A percentile compares a stretch with the other conserved stretches of the same genome.
Evolutionary conservation across 1,140 invertebrate genomes (phyloP).

Genomic region (Rhagoletis pomonella): DNA sequence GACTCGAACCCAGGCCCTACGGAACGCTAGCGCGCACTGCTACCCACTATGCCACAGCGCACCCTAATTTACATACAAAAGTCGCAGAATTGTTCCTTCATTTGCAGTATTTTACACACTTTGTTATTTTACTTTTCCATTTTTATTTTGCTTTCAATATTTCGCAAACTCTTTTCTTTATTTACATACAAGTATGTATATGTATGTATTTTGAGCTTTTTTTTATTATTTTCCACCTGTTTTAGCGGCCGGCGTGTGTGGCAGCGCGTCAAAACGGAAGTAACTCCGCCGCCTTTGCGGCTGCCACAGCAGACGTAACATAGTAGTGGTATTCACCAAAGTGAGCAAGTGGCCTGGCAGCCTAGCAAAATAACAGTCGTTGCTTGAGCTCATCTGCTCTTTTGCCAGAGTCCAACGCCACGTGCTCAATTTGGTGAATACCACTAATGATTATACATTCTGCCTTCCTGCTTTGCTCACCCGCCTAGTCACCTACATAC

Average conservation of each 20-base stretch:
- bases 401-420: too few species aligned
- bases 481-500: not conserved
- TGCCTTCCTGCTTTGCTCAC: not conserved
- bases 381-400: too few species aligned
- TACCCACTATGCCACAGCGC: too few species aligned
- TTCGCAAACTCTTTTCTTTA: not conserved
- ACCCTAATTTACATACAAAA: not conserved
- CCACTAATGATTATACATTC: too few species aligned
- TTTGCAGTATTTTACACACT: not conserved
- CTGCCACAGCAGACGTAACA: constrained; percentile 54
- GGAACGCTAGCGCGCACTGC: too few species aligned
- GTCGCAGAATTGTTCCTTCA: not conserved
- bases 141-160: constrained; percentile 1
- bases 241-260: constrained; percentile 36
- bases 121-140: not conserved
- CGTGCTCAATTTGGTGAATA: too few species aligned
- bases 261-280: constrained; percentile 56
- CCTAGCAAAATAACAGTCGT: too few species aligned
- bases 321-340: not conserved
- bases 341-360: too few species aligned
- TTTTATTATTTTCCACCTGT: constrained; percentile 21
- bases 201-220: not conserved
- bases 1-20: too few species aligned
- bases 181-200: not conserved
- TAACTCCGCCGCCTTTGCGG: constrained; percentile 59